A percentile compares a stretch with the other conserved stretches of the same genome.
phyloP scores from a whole-genome alignment of 1,140 invertebrate species.

The Drosophila watanabei region DNA sequence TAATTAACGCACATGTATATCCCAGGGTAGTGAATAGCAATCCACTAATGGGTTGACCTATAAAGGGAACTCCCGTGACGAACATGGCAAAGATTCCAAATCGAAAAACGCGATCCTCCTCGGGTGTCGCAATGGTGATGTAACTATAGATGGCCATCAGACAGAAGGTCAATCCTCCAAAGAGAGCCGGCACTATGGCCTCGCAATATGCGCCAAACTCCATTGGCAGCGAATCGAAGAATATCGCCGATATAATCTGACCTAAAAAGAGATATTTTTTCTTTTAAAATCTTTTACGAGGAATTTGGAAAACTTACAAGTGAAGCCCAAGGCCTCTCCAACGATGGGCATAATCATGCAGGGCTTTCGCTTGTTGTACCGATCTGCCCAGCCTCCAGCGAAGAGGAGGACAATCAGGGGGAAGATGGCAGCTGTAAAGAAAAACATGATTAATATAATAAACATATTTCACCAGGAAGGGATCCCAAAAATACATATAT shows the following conservation, averaged over 20 bases:
- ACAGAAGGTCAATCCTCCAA: conserved; percentile 87
- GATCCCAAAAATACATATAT: neutral
- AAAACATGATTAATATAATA: neutral
- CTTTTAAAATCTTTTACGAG: neutral
- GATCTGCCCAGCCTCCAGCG: conserved; percentile 89
- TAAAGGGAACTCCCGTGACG: conserved; percentile 72
- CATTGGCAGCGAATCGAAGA: conserved; percentile 85
- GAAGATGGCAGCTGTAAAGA: conserved; percentile 86
- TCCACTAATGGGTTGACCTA: conserved; percentile 76
- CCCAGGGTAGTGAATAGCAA: conserved; percentile 68
- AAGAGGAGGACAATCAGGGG: conserved; percentile 88
- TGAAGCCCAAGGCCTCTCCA: conserved; percentile 86
- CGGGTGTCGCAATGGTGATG: conserved; percentile 87
- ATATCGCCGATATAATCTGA: conserved; percentile 76
- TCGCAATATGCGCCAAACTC: conserved; percentile 87
- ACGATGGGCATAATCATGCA: conserved; percentile 88
- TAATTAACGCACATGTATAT: conserved; percentile 66
- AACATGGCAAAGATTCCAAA: conserved; percentile 85
- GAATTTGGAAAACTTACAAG: conserved; percentile 56
- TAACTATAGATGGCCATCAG: conserved; percentile 89
- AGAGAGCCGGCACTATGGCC: conserved; percentile 87
- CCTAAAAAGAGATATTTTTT: conserved; percentile 29
- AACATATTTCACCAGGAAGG: neutral
- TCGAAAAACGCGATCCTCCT: conserved; percentile 88
- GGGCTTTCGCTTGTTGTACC: conserved; percentile 89